These are phyloP conservation scores for Phainopepla nitens DNA, from an alignment of 2,113 vertebrate species.

Conservation along the genomic window DNA sequence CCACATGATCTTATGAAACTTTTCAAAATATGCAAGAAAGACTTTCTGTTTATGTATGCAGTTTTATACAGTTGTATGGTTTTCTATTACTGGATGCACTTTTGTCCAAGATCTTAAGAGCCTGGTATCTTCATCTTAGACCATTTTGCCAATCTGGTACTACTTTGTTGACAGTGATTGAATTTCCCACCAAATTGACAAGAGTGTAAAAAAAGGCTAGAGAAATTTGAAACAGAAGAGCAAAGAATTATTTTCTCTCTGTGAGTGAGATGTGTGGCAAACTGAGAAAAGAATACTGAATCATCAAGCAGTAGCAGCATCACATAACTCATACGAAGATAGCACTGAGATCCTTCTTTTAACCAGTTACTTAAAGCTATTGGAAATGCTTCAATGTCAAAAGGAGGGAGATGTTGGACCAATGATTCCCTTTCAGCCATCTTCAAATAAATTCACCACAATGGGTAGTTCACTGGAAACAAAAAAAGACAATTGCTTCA, in stretches of 20 bases:
- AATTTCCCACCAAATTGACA: not conserved
- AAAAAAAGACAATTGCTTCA: not conserved
- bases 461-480: not conserved
- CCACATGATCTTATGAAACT: not conserved
- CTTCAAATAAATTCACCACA: not conserved
- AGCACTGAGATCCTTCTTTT: not conserved
- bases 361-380: not conserved
- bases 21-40: not conserved
- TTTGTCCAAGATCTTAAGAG: not conserved
- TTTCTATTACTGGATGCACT: not conserved
- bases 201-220: not conserved
- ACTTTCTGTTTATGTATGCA: not conserved
- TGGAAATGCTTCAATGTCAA: not conserved
- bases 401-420: not conserved
- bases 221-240: not conserved
- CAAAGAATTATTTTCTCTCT: not conserved
- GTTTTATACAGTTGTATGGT: not conserved
- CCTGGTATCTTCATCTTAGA: not conserved
- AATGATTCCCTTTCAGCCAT: not conserved
- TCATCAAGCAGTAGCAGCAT: not conserved
- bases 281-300: not conserved
- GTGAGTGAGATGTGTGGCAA: not conserved
- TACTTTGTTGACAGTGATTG: not conserved
- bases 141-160: not conserved
- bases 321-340: not conserved